These are phyloP conservation scores for Periophthalmus modestus DNA, from an alignment of 2,113 vertebrate genomes.

Conservation along the genomic window DNA sequence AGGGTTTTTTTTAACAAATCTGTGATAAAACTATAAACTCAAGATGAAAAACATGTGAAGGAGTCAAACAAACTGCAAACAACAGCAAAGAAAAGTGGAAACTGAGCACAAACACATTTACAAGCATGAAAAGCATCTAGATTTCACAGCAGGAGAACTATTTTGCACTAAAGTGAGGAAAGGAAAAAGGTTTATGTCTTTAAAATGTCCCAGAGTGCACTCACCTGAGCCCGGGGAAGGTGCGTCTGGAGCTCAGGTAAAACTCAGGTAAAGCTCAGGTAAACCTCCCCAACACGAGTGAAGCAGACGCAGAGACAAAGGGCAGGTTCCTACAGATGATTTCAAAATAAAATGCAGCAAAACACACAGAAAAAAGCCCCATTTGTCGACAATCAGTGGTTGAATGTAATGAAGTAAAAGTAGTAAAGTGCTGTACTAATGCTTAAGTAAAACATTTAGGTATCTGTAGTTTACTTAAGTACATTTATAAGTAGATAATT, in stretches of 20 bases:
- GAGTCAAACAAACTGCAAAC: neutral
- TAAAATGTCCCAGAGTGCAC: neutral
- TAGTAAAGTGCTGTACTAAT: too few relatives aligned
- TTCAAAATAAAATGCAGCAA: constrained; percentile 41
- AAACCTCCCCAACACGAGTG: constrained; percentile 21
- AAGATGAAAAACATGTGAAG: neutral
- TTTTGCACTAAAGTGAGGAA: too few relatives aligned
- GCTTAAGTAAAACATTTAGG: too few relatives aligned
- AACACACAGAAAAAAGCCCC: neutral
- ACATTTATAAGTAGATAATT: too few relatives aligned
- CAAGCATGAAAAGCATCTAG: neutral
- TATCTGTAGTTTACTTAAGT: too few relatives aligned
- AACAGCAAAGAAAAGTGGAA: too few relatives aligned
- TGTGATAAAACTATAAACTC: neutral
- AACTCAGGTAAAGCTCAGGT: too few relatives aligned
- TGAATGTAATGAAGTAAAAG: too few relatives aligned
- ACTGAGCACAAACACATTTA: neutral
- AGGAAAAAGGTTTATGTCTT: neutral
- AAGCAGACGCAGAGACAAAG: constrained; percentile 13
- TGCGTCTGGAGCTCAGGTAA: constrained; percentile 14
- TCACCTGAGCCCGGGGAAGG: constrained; percentile 49
- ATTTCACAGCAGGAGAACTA: neutral
- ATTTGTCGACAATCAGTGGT: too few relatives aligned
- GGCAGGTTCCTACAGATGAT: neutral
- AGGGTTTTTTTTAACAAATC: constrained; percentile 42